Evolutionary conservation across 2,888 invertebrate species (phyloP).

Genomic region (Encarsia formosa): DNA sequence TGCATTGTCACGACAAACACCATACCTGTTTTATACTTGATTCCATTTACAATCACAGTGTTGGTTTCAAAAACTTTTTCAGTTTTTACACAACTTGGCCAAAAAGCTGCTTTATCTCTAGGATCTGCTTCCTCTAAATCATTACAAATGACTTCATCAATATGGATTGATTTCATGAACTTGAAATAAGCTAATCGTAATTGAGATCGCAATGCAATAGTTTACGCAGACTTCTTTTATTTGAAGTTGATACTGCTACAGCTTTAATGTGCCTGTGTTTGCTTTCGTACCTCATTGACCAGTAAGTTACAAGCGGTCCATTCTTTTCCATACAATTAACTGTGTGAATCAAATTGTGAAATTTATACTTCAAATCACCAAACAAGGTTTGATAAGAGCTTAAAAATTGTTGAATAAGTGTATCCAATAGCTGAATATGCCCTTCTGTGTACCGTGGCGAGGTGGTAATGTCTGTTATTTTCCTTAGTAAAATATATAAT

Average conservation of each 20-base stretch:
- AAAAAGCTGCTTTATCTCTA: background rate
- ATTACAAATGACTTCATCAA: background rate
- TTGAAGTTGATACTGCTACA: background rate
- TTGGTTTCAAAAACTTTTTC: background rate
- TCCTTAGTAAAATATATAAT: conserved; percentile 4
- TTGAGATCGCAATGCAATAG: background rate
- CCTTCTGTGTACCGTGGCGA: background rate
- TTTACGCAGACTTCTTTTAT: background rate
- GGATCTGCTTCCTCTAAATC: background rate
- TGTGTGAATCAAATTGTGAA: conserved; percentile 2
- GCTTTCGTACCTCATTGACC: background rate
- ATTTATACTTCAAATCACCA: conserved; percentile 1
- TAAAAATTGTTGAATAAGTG: background rate
- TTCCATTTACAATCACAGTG: background rate
- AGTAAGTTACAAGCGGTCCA: background rate
- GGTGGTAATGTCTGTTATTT: background rate
- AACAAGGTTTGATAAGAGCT: background rate
- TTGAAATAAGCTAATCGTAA: conserved; percentile 1
- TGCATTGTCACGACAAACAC: background rate
- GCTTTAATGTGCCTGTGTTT: background rate
- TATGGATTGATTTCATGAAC: background rate
- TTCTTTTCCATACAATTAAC: background rate
- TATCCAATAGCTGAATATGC: background rate
- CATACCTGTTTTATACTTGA: conserved; percentile 1
- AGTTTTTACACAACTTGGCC: too few species aligned